These are phyloP conservation scores for Microplitis demolitor DNA, from an alignment of 1,140 invertebrate species.

Conservation along the genomic window DNA sequence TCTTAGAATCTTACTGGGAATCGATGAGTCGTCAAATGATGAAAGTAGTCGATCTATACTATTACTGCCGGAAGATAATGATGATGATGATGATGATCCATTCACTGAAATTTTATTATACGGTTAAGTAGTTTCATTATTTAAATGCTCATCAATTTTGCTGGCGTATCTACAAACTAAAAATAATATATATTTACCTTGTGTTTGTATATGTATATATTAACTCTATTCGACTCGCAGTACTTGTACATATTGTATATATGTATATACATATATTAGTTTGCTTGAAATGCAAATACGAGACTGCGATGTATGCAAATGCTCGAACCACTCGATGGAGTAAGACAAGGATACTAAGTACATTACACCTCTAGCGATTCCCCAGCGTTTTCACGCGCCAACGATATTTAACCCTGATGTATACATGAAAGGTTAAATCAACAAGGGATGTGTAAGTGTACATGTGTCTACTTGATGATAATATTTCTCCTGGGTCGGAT, in stretches of 20 bases:
- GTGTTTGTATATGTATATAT: too few relatives aligned
- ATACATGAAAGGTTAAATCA: constrained; percentile 26
- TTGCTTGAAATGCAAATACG: constrained; percentile 15
- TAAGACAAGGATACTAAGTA: constrained; percentile 12
- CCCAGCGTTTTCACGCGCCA: constrained; percentile 25
- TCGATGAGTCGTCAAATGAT: constrained; percentile 3
- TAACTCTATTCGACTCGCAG: too few relatives aligned
- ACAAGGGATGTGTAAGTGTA: constrained; percentile 15
- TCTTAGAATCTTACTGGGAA: constrained; percentile 1
- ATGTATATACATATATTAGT: too few relatives aligned
- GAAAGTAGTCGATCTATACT: background rate
- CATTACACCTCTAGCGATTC: constrained; percentile 27
- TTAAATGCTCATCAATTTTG: background rate
- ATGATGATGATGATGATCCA: constrained; percentile 4
- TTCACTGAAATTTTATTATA: background rate
- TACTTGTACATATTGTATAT: too few relatives aligned
- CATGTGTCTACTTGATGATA: constrained; percentile 13
- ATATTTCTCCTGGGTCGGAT: constrained; percentile 16
- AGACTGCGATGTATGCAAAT: constrained; percentile 21
- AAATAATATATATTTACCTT: too few relatives aligned
- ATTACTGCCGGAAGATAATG: too few relatives aligned
- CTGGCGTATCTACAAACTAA: background rate
- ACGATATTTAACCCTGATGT: constrained; percentile 28
- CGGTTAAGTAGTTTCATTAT: background rate
- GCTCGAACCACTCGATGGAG: constrained; percentile 18